Conservation (phyloP, 2,113 vertebrate genomes). For the Geothlypis trichas region DNA sequence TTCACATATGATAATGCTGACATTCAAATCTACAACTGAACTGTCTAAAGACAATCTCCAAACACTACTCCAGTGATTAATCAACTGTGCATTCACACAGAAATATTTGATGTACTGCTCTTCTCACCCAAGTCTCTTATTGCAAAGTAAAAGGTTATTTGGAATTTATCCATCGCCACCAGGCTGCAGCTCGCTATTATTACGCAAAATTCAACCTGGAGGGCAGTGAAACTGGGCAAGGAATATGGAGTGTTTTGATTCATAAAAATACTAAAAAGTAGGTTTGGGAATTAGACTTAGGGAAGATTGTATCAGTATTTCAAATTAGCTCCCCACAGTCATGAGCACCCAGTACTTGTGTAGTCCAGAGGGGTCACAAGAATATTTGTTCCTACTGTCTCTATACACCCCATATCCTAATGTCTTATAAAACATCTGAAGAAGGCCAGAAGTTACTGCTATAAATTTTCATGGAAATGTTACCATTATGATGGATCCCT, state of each 20-base stretch:
- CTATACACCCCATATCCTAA: neutral
- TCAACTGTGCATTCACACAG: neutral
- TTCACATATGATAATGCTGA: constrained; percentile 42
- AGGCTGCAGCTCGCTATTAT: neutral
- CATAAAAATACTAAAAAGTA: neutral
- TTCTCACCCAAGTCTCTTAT: neutral
- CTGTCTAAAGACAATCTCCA: constrained; percentile 28
- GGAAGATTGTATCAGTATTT: neutral
- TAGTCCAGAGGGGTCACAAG: neutral
- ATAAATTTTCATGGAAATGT: neutral
- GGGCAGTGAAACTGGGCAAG: neutral
- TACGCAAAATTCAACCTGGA: neutral
- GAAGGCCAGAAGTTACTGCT: neutral
- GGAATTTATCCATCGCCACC: neutral
- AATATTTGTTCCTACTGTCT: neutral
- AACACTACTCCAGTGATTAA: constrained; percentile 3
- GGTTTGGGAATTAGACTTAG: neutral
- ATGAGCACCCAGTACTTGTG: neutral
- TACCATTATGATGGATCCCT: neutral
- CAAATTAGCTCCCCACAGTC: neutral
- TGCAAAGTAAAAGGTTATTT: constrained; percentile 9
- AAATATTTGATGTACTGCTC: constrained; percentile 33
- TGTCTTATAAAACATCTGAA: neutral
- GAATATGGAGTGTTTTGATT: neutral
- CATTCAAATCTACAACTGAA: constrained; percentile 1